These are phyloP conservation scores for Synanthedon andrenaeformis DNA, from an alignment of 2,888 invertebrate genomes.

Conservation along the genomic window DNA sequence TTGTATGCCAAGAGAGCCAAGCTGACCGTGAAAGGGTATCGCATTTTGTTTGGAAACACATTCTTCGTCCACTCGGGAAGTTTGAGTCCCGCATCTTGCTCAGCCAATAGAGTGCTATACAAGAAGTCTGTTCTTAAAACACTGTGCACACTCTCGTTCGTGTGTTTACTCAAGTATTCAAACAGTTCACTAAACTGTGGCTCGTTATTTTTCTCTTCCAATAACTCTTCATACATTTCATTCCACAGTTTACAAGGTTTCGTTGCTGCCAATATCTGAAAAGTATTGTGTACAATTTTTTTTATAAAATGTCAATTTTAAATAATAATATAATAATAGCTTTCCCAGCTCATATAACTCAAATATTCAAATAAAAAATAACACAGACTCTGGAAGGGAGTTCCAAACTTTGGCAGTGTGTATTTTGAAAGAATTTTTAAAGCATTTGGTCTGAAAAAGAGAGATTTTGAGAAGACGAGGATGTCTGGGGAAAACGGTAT, in stretches of 20 bases:
- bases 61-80: slow-evolving; percentile 82
- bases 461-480: too few species aligned
- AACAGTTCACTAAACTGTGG: slow-evolving; percentile 73
- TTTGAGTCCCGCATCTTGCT: slow-evolving; percentile 72
- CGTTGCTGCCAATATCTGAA: slow-evolving; percentile 48
- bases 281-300: not conserved
- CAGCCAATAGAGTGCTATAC: slow-evolving; percentile 77
- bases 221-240: slow-evolving; percentile 57
- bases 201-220: slow-evolving; percentile 58
- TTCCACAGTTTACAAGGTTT: slow-evolving; percentile 48
- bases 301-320: not conserved
- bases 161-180: slow-evolving; percentile 68
- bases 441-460: too few species aligned
- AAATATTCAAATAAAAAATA: too few species aligned
- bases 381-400: too few species aligned
- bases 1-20: slow-evolving; percentile 79
- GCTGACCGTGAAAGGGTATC: slow-evolving; percentile 74
- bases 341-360: too few species aligned
- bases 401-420: too few species aligned
- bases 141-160: slow-evolving; percentile 57
- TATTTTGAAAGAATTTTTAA: too few species aligned
- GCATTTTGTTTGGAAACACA: slow-evolving; percentile 77
- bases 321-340: not conserved
- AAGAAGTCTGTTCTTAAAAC: slow-evolving; percentile 78
- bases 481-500: too few species aligned